These are phyloP conservation scores for Eurois occulta DNA, from an alignment of 2,888 invertebrate genomes.

Conservation along the genomic window DNA sequence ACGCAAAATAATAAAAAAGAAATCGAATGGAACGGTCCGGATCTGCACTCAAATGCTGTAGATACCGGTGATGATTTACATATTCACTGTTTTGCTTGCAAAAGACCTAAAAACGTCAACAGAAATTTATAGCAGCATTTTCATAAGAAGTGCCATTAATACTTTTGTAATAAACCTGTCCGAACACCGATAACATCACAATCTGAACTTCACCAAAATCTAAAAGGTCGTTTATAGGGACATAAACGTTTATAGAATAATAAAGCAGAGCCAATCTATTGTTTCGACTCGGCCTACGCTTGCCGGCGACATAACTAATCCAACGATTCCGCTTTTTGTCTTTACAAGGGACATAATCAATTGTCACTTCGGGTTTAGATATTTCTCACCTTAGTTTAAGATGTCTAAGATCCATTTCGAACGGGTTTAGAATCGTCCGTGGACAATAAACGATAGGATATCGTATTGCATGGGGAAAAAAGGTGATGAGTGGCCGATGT, in stretches of 20 bases:
- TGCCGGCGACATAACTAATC: conserved; percentile 87
- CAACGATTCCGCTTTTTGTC: conserved; percentile 88
- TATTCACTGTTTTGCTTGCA: conserved; percentile 66
- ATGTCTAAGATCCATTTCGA: conserved; percentile 85
- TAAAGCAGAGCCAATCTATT: conserved; percentile 89
- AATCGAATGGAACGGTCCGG: conserved; percentile 16
- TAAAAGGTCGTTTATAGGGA: conserved; percentile 88
- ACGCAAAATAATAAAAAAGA: conserved; percentile 32
- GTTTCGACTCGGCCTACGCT: conserved; percentile 87
- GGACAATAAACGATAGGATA: conserved; percentile 87
- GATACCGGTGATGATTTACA: conserved; percentile 54
- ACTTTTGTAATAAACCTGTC: conserved; percentile 87
- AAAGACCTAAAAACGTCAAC: conserved; percentile 68
- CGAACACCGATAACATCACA: conserved; percentile 84
- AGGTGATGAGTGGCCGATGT: conserved; percentile 87
- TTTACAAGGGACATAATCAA: conserved; percentile 85
- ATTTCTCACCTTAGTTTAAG: conserved; percentile 84
- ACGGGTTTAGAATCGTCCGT: conserved; percentile 85
- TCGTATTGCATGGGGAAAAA: conserved; percentile 88
- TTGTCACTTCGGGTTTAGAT: conserved; percentile 87
- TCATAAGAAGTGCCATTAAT: conserved; percentile 80
- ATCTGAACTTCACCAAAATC: conserved; percentile 85
- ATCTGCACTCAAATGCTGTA: conserved; percentile 27
- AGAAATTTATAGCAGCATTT: conserved; percentile 73
- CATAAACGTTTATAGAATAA: conserved; percentile 90